Conservation (phyloP, 2,797 vertebrate genomes). For the Enteromius treurensis region DNA sequence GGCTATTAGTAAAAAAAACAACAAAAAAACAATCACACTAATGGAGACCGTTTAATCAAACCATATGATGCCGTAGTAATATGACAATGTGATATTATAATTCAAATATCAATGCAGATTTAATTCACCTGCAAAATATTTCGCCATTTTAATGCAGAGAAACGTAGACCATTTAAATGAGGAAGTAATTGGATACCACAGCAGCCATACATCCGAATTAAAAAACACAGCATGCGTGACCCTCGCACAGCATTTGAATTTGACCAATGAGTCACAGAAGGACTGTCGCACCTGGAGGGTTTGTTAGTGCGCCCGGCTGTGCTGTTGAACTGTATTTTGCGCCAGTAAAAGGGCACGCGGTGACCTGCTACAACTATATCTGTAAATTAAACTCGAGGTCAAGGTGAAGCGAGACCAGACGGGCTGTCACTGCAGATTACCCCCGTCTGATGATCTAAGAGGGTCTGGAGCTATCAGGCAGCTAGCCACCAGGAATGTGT, state of each 20-base stretch:
- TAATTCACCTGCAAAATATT: slow-evolving; percentile 17
- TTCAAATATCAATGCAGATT: slow-evolving; percentile 1
- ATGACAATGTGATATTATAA: slow-evolving; percentile 26
- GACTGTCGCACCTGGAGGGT: slow-evolving; percentile 36
- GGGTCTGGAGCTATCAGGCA: slow-evolving; percentile 12
- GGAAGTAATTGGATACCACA: neutral
- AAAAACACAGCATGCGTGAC: slow-evolving; percentile 40
- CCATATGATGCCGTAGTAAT: neutral
- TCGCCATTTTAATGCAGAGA: neutral
- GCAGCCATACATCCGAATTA: slow-evolving; percentile 29
- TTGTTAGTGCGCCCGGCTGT: neutral
- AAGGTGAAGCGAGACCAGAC: slow-evolving; percentile 47
- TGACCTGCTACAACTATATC: slow-evolving; percentile 44
- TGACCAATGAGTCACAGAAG: slow-evolving; percentile 49
- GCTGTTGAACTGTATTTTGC: slow-evolving; percentile 24
- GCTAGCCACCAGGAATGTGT: slow-evolving; percentile 31
- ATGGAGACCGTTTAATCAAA: slow-evolving; percentile 33
- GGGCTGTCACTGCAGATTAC: slow-evolving; percentile 46
- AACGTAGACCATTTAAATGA: neutral
- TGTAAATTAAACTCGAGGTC: slow-evolving; percentile 50
- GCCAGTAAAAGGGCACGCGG: slow-evolving; percentile 25
- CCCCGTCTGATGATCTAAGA: slow-evolving; percentile 40
- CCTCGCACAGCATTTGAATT: slow-evolving; percentile 33
- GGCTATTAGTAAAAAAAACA: neutral
- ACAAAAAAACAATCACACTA: slow-evolving; percentile 7